Percentiles rank a stretch among this genome's conserved stretches.
Evolutionary conservation across 2,888 invertebrate species (phyloP).

Genomic region (Orchesella flavescens): DNA sequence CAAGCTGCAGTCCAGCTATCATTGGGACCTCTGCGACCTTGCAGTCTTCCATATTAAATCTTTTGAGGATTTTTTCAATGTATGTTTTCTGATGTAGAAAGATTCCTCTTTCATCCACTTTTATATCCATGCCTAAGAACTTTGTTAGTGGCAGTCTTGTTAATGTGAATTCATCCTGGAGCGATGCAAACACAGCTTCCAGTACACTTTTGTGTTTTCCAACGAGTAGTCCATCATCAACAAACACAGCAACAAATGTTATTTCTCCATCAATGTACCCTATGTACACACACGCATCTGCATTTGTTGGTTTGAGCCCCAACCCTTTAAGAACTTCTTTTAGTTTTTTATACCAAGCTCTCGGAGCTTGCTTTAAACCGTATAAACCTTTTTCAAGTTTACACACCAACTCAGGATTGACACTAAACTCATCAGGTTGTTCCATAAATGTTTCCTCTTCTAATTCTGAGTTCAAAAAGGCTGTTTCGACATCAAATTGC

Average conservation of each 20-base stretch:
- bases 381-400: constrained; percentile 64
- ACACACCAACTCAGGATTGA: constrained; percentile 46
- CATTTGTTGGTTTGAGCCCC: background rate
- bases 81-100: constrained; percentile 14
- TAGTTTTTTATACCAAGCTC: background rate
- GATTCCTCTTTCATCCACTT: background rate
- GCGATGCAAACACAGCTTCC: constrained; percentile 1
- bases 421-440: constrained; percentile 69
- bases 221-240: constrained; percentile 56
- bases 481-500: constrained; percentile 36
- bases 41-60: constrained; percentile 44
- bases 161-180: constrained; percentile 30
- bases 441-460: constrained; percentile 72
- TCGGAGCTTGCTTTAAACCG: constrained; percentile 67
- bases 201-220: background rate
- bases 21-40: constrained; percentile 44
- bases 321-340: background rate
- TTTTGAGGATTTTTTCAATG: background rate
- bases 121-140: constrained; percentile 52
- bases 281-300: constrained; percentile 31
- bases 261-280: background rate
- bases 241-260: constrained; percentile 35
- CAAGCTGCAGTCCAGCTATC: constrained; percentile 37
- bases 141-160: too few relatives aligned
- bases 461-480: constrained; percentile 45